Evolutionary conservation across 1,140 invertebrate species (phyloP).

Genomic region (Chironomus striatipennis): DNA sequence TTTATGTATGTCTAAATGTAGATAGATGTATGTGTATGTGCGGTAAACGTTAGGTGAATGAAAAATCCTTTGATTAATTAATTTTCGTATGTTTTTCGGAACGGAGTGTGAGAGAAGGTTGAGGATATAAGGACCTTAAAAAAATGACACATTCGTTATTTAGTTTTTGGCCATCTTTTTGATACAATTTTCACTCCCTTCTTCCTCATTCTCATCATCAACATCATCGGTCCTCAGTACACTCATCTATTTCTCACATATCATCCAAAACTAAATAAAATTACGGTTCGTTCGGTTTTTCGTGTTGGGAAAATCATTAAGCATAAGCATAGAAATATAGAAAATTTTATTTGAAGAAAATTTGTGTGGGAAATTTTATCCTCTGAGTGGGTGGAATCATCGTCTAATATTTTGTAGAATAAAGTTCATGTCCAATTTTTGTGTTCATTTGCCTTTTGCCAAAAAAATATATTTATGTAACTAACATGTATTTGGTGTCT

Average conservation of each 20-base stretch:
- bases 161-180: background rate
- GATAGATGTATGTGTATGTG: no score
- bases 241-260: conserved; percentile 18
- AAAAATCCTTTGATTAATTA: conserved; percentile 24
- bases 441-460: no score
- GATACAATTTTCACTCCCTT: no score
- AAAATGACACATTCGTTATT: conserved; percentile 19
- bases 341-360: background rate
- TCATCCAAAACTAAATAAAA: background rate
- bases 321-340: background rate
- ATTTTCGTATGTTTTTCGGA: conserved; percentile 20
- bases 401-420: background rate
- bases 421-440: no score
- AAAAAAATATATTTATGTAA: no score
- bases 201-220: background rate
- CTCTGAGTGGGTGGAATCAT: background rate
- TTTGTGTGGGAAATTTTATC: background rate
- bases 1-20: no score
- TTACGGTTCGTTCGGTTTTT: conserved; percentile 23
- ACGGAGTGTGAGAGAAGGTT: no score
- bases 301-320: conserved; percentile 18
- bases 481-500: no score
- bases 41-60: background rate
- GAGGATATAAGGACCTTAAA: background rate
- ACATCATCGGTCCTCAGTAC: background rate